phyloP scores from a whole-genome alignment of 2,113 vertebrate species.

The Apus apus region DNA sequence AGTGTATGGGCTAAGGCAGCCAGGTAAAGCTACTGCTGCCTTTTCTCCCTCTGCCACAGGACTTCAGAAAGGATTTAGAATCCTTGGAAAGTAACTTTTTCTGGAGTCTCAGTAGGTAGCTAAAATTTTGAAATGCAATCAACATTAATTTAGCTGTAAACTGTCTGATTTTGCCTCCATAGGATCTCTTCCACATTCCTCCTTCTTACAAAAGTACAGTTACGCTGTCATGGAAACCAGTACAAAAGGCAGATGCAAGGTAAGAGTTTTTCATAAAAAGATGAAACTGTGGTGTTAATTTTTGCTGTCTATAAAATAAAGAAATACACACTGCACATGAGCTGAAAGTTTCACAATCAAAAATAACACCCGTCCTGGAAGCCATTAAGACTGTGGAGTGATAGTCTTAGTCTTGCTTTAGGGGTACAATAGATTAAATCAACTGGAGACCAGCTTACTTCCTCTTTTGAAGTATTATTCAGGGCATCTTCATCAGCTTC shows the following conservation, averaged over 20 bases:
- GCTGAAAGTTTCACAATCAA: neutral
- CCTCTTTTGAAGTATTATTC: neutral
- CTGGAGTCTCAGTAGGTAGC: neutral
- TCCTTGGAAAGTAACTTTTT: neutral
- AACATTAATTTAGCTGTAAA: neutral
- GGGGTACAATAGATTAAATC: neutral
- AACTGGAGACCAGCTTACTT: neutral
- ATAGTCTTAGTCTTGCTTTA: neutral
- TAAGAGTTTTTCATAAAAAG: constrained; percentile 55
- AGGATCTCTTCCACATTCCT: constrained; percentile 99
- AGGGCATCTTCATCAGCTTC: neutral
- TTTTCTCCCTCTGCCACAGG: neutral
- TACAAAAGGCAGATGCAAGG: constrained; percentile 91
- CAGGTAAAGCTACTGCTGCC: neutral
- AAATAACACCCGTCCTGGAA: neutral
- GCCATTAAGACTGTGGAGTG: neutral
- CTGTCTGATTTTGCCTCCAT: constrained; percentile 35
- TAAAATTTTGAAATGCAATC: neutral
- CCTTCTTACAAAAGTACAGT: constrained; percentile 98
- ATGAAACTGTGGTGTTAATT: neutral
- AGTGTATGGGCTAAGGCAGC: neutral
- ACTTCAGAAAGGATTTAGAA: neutral
- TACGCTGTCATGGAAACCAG: constrained; percentile 97
- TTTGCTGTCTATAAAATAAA: neutral
- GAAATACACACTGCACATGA: neutral